Percentiles rank a stretch among this genome's conserved stretches.
Conservation (phyloP, 2,113 vertebrate genomes). For the Python bivittatus region DNA sequence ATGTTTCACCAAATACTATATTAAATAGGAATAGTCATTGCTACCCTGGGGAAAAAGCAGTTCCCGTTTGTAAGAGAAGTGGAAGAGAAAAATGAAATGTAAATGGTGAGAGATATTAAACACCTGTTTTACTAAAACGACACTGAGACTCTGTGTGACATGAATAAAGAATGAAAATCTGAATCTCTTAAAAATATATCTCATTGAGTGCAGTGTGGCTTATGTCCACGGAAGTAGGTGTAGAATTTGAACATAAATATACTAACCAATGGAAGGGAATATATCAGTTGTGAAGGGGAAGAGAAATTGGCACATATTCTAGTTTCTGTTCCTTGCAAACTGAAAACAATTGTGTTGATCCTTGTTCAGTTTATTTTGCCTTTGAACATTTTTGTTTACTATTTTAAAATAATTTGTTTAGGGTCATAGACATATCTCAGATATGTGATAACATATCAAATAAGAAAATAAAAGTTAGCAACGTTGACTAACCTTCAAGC, state of each 20-base stretch:
- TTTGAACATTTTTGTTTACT: neutral
- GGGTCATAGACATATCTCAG: neutral
- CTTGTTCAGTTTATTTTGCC: neutral
- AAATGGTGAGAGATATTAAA: neutral
- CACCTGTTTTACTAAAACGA: neutral
- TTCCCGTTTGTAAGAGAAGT: neutral
- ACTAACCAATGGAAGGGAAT: neutral
- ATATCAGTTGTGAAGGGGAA: neutral
- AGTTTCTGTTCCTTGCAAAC: neutral
- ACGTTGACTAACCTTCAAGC: neutral
- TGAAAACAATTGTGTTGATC: neutral
- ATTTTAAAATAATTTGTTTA: neutral
- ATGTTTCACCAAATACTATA: neutral
- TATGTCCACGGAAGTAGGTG: neutral
- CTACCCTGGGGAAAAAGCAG: neutral
- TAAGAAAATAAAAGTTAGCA: neutral
- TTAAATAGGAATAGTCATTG: neutral
- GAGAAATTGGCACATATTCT: neutral
- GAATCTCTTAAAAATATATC: neutral
- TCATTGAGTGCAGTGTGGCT: neutral
- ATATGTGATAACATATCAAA: neutral
- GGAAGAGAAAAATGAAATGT: neutral
- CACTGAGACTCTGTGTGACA: neutral
- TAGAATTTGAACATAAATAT: neutral
- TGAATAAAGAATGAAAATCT: neutral